Percentiles rank a stretch among this genome's conserved stretches.
Evolutionary conservation across 2,888 invertebrate species (phyloP).

Genomic region (Baronia brevicornis): DNA sequence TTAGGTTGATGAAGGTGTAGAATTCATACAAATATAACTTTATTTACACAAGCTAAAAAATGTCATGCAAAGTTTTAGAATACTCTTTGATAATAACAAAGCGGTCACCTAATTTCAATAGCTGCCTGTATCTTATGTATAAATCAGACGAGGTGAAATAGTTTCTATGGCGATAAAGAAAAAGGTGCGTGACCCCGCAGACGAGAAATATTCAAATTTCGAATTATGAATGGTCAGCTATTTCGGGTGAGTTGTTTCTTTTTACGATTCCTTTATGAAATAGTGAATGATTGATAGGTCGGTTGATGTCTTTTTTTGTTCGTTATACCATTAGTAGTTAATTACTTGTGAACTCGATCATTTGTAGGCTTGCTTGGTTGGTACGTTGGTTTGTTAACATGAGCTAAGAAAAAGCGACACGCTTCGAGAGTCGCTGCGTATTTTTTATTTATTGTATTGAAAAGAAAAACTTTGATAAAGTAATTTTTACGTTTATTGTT

Average conservation of each 20-base stretch:
- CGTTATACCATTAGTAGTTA: constrained; percentile 63
- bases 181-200: constrained; percentile 37
- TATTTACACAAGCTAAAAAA: too few species aligned
- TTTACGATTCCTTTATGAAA: constrained; percentile 26
- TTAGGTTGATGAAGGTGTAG: too few species aligned
- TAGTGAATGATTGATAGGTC: constrained; percentile 67
- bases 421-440: constrained; percentile 30
- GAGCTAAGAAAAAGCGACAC: constrained; percentile 21
- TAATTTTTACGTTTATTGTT: too few species aligned
- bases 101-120: too few species aligned
- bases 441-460: constrained; percentile 18
- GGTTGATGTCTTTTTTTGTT: constrained; percentile 66
- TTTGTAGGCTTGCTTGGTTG: constrained; percentile 45
- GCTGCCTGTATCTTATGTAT: too few species aligned
- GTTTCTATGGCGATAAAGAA: constrained; percentile 28
- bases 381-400: constrained; percentile 18
- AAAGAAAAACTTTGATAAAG: too few species aligned
- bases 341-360: constrained; percentile 67
- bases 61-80: too few species aligned
- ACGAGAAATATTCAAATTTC: constrained; percentile 51
- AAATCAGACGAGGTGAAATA: too few species aligned
- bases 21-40: too few species aligned
- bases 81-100: too few species aligned
- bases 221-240: constrained; percentile 50
- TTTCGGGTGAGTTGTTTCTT: constrained; percentile 18